These are phyloP conservation scores for Achatina immaculata DNA, from an alignment of 1,140 invertebrate genomes.

Conservation along the genomic window DNA sequence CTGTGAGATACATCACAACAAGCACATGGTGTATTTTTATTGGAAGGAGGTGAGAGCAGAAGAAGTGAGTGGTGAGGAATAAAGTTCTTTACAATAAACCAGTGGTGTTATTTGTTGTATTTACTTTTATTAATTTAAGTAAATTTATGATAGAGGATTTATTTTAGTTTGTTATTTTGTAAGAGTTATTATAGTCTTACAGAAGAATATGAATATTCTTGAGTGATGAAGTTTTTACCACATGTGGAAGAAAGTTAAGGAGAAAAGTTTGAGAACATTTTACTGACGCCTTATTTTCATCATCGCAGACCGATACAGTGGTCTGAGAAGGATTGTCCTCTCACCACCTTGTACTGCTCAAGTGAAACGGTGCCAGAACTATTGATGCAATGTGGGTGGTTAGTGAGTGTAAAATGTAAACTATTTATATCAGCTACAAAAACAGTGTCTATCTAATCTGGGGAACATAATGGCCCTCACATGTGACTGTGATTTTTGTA, in stretches of 20 bases:
- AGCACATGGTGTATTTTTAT: too few relatives aligned
- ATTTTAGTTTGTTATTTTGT: background rate
- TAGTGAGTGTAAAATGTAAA: slow-evolving; percentile 28
- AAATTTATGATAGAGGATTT: background rate
- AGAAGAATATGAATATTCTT: too few relatives aligned
- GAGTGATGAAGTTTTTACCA: background rate
- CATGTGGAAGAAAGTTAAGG: background rate
- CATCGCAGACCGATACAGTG: slow-evolving; percentile 30
- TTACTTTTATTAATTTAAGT: background rate
- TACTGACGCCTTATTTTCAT: slow-evolving; percentile 35
- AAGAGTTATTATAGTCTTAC: background rate
- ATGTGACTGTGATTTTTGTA: background rate
- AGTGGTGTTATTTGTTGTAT: background rate
- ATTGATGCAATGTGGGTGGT: slow-evolving; percentile 30
- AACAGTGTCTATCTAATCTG: background rate
- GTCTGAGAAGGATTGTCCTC: slow-evolving; percentile 33
- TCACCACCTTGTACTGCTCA: slow-evolving; percentile 27
- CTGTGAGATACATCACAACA: too few relatives aligned
- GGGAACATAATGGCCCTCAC: background rate
- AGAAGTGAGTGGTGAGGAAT: background rate
- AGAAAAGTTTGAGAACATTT: background rate
- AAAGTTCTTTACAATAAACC: background rate
- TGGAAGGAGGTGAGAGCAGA: background rate
- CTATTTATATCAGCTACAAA: slow-evolving; percentile 15
- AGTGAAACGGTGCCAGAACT: slow-evolving; percentile 17